Conservation (phyloP, 2,888 invertebrate genomes). For the Eretmocerus hayati region DNA sequence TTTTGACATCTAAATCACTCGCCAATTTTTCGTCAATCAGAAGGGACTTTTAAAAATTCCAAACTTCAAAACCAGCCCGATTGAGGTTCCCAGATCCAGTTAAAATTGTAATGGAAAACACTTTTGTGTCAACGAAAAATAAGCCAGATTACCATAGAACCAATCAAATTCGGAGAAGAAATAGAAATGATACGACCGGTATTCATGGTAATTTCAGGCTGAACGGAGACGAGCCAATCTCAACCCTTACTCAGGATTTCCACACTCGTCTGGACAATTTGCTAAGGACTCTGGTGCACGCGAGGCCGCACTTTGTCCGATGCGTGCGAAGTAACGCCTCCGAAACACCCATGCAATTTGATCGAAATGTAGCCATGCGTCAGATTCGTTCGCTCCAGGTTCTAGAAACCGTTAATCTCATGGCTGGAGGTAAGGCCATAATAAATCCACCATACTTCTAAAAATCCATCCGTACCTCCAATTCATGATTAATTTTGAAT, state of each 20-base stretch:
- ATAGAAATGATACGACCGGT: too few species aligned
- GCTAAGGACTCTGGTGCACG: constrained; percentile 83
- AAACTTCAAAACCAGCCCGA: too few species aligned
- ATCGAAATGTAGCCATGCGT: constrained; percentile 73
- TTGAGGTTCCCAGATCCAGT: too few species aligned
- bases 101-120: too few species aligned
- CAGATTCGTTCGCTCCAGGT: constrained; percentile 83
- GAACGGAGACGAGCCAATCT: constrained; percentile 78
- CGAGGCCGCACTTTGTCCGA: constrained; percentile 89
- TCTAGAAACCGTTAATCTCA: constrained; percentile 89
- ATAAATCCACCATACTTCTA: too few species aligned
- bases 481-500: neutral
- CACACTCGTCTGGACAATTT: constrained; percentile 89
- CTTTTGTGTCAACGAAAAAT: too few species aligned
- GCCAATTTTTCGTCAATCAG: too few species aligned
- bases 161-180: too few species aligned
- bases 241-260: constrained; percentile 90
- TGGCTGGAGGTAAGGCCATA: constrained; percentile 81
- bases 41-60: too few species aligned
- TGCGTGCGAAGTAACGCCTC: constrained; percentile 83
- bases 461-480: too few species aligned
- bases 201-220: constrained; percentile 50
- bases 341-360: constrained; percentile 77
- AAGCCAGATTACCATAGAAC: too few species aligned
- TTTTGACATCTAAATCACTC: too few species aligned